Evolutionary conservation across 2,113 vertebrate genomes (phyloP), one percentile per base, ranked within the genome.

Genomic region (Myrmophylax atrothorax): DNA sequence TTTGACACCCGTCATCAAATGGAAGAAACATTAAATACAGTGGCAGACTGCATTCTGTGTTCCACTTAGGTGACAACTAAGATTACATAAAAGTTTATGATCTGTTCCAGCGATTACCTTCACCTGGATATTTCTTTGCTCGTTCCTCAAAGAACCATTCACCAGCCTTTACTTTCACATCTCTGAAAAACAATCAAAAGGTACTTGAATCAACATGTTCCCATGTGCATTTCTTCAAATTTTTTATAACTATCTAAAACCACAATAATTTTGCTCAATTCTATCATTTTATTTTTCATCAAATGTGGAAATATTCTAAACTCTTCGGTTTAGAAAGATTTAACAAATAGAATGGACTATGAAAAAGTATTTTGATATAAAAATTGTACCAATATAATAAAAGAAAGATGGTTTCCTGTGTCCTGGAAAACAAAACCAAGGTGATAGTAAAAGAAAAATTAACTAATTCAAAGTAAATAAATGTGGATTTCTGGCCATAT

Each of bases 91-190:
- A 35, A 85, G 38, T 44, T 90, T 60, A 49, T 15, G 16, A 49
- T n/a, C 67, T 83, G 28, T 64, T 59, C 69, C 63, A 89, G 35
- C 10, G 7, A 58, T 95, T 98, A 99, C 98, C 98, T 98, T 97
- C 98, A 38, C 70, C 49, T 28, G 99, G 98, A 91, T 99, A 99
- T 95, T 99, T 99, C 97, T 98, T 99, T 35, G 97, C 98, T 96
- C 98, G 98, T 90, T 99, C 98, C 81, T 99, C 98, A 69, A 99
- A 96, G 96, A 99, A 99, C 99, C 99, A 99, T 24, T 99, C 98
- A 60, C 99, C 99, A 73, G 99, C 98, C 91, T 98, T 98, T 94
- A 99, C 96, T 97, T 99, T 99, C 82, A 99, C 84, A 18, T 99
- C 98, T 96, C 99, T 99, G 98, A 35, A 96, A 98, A 93, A 66